These are phyloP conservation scores for Nymphicus hollandicus DNA, from an alignment of 2,113 vertebrate genomes.

Conservation along the genomic window DNA sequence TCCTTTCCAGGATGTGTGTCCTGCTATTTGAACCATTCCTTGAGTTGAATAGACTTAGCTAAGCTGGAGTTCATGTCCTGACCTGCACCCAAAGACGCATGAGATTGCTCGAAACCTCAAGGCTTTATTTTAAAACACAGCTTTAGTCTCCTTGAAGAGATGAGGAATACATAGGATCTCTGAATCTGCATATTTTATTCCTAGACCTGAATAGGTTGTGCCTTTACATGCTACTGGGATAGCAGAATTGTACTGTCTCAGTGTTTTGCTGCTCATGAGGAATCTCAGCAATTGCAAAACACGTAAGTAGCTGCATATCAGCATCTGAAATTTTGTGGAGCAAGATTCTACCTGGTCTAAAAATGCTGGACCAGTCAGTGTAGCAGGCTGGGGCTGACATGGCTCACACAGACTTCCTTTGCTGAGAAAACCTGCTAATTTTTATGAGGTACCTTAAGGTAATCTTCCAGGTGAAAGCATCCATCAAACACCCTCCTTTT, in stretches of 20 bases:
- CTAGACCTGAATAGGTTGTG: not conserved
- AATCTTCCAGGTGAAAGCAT: not conserved
- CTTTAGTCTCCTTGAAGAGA: not conserved
- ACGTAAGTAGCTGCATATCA: not conserved
- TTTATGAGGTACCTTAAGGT: not conserved
- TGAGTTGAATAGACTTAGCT: not conserved
- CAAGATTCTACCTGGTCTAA: not conserved
- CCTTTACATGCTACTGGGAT: not conserved
- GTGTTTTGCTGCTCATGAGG: not conserved
- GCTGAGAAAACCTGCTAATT: not conserved
- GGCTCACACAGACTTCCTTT: not conserved
- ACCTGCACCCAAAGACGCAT: not conserved
- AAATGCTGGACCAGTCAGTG: not conserved
- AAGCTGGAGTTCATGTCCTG: not conserved
- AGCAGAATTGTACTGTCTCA: not conserved
- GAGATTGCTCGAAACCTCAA: not conserved
- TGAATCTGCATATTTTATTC: not conserved
- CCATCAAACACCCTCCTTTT: not conserved
- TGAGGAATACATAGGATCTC: not conserved
- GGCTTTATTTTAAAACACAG: not conserved
- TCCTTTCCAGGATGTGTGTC: slow-evolving; percentile 5
- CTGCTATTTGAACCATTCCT: slow-evolving; percentile 5
- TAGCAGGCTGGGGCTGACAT: not conserved
- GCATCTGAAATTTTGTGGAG: not conserved
- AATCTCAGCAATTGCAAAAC: not conserved